These are phyloP conservation scores for Bos indicus DNA, from an alignment of 2,113 vertebrate species.

Conservation along the genomic window DNA sequence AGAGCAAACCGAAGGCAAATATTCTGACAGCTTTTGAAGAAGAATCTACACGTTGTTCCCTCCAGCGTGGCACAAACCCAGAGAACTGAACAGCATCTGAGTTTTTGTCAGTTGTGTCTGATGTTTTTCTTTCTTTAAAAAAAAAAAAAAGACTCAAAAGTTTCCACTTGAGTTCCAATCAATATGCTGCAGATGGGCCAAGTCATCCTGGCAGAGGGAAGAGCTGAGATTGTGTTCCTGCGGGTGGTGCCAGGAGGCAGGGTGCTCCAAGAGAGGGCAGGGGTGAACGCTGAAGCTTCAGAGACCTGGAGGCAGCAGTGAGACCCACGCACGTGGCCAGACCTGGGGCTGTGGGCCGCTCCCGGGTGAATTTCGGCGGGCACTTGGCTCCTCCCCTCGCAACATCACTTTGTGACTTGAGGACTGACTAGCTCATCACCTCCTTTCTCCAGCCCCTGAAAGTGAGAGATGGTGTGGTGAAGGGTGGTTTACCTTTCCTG, in stretches of 20 bases:
- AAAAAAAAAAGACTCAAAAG: constrained; percentile 14
- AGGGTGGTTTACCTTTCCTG: neutral
- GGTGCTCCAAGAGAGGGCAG: neutral
- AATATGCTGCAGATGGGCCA: neutral
- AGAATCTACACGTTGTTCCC: constrained; percentile 38
- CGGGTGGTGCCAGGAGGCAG: neutral
- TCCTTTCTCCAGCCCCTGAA: neutral
- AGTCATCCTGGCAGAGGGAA: neutral
- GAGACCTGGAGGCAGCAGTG: neutral
- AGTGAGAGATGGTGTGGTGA: neutral
- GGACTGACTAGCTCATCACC: neutral
- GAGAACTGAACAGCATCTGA: constrained; percentile 26
- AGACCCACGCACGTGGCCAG: neutral
- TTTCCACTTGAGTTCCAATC: constrained; percentile 49
- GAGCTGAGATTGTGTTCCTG: neutral
- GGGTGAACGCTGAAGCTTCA: neutral
- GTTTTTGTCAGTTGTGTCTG: constrained; percentile 5
- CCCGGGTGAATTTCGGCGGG: neutral
- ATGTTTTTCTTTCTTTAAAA: constrained; percentile 49
- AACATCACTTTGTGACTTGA: neutral
- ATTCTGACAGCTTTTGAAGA: constrained; percentile 41
- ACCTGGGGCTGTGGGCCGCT: neutral
- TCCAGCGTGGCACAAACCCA: constrained; percentile 32
- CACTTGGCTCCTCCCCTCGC: neutral
- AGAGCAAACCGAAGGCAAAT: constrained; percentile 8